A percentile compares a stretch with the other conserved stretches of the same genome.
phyloP scores from a whole-genome alignment of 2,113 vertebrate genomes.

The Tor tambroides region DNA sequence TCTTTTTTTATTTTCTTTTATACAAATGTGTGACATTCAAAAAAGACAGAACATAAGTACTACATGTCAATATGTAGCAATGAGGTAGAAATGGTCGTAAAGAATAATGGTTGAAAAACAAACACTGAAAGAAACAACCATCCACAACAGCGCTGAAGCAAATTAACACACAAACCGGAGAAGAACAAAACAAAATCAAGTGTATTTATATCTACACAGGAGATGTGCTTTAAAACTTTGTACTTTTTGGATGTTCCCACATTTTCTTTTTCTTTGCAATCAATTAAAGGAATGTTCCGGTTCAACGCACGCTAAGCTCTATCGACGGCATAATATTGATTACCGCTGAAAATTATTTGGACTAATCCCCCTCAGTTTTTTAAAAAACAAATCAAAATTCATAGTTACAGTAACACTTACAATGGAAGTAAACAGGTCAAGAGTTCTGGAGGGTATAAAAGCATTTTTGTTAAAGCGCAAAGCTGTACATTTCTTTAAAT shows the following conservation, averaged over 20 bases:
- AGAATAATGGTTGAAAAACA: slow-evolving; percentile 85
- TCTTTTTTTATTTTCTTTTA: slow-evolving; percentile 71
- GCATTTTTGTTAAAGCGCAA: not conserved
- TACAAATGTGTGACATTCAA: slow-evolving; percentile 98
- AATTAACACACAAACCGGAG: slow-evolving; percentile 63
- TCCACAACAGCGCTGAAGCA: slow-evolving; percentile 64
- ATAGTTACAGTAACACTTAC: not conserved
- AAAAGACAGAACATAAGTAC: slow-evolving; percentile 97
- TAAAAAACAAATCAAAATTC: not conserved
- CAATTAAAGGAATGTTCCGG: slow-evolving; percentile 16
- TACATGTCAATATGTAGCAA: slow-evolving; percentile 99
- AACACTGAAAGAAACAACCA: slow-evolving; percentile 71
- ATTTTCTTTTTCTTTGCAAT: slow-evolving; percentile 36
- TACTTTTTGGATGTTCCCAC: slow-evolving; percentile 78
- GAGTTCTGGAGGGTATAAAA: not conserved
- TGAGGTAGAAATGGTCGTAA: slow-evolving; percentile 99
- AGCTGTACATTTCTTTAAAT: not conserved
- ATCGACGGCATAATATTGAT: not conserved
- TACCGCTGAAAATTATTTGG: not conserved
- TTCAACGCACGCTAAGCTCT: slow-evolving; percentile 10
- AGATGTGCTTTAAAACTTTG: slow-evolving; percentile 83
- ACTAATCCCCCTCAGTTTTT: not conserved
- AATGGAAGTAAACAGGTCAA: slow-evolving; percentile 1
- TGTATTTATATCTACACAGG: slow-evolving; percentile 67
- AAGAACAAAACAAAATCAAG: slow-evolving; percentile 74